These are phyloP conservation scores for Ranitomeya variabilis DNA, from an alignment of 2,113 vertebrate genomes.

Conservation along the genomic window DNA sequence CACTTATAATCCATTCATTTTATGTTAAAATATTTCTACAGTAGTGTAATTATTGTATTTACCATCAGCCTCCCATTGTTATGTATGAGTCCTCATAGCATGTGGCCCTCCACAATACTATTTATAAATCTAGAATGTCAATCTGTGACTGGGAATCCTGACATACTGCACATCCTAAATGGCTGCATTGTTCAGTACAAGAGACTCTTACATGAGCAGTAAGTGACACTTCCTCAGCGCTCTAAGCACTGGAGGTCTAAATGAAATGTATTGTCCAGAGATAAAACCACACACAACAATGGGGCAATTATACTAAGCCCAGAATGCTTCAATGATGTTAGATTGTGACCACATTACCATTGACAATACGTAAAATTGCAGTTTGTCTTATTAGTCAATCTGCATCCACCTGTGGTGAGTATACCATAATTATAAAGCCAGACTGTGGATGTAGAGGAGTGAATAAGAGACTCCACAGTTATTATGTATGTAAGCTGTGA, in stretches of 20 bases:
- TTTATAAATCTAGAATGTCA: neutral
- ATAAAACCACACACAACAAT: neutral
- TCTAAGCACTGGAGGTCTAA: neutral
- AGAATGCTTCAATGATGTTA: neutral
- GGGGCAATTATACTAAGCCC: neutral
- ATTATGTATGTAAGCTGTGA: no score
- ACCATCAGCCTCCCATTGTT: slow-evolving; percentile 42
- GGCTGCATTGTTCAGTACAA: neutral
- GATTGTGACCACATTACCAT: neutral
- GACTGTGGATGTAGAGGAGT: no score
- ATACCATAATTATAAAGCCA: no score
- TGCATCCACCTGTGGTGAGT: neutral
- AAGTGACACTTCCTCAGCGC: neutral
- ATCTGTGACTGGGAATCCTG: neutral
- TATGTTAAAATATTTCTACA: neutral
- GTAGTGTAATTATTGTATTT: slow-evolving; percentile 42
- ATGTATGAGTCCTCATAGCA: neutral
- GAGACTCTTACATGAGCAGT: neutral
- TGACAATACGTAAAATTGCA: neutral
- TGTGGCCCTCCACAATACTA: neutral
- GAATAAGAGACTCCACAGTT: neutral
- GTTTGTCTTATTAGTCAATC: neutral
- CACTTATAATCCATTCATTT: neutral
- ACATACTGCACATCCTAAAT: neutral
- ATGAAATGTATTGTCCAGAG: neutral